These are phyloP conservation scores for Etheostoma spectabile DNA, from an alignment of 2,113 vertebrate genomes.

Conservation along the genomic window DNA sequence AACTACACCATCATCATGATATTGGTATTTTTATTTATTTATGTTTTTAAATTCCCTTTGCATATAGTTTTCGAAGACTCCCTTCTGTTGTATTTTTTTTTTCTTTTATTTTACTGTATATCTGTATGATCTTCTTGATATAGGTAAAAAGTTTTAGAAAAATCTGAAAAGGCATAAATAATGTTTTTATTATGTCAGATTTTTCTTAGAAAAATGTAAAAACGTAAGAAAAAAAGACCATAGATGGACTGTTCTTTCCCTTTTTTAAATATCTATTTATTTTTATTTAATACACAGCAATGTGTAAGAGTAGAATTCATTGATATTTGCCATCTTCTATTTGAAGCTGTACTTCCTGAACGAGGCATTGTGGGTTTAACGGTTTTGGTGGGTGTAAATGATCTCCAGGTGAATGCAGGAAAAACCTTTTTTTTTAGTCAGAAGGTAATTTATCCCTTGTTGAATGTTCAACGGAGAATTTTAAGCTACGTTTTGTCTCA, in stretches of 20 bases:
- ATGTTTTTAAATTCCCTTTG: slow-evolving; percentile 90
- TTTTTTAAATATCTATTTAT: slow-evolving; percentile 83
- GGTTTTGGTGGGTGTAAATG: slow-evolving; percentile 68
- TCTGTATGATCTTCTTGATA: slow-evolving; percentile 82
- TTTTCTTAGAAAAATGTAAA: slow-evolving; percentile 91
- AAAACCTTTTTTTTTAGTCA: slow-evolving; percentile 34
- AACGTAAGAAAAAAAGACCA: slow-evolving; percentile 77
- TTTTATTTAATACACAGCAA: slow-evolving; percentile 83
- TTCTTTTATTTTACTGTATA: slow-evolving; percentile 77
- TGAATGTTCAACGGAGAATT: slow-evolving; percentile 65
- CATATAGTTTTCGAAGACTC: slow-evolving; percentile 91
- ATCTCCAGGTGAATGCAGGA: slow-evolving; percentile 69
- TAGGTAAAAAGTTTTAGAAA: slow-evolving; percentile 86
- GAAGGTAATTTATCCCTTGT: slow-evolving; percentile 59
- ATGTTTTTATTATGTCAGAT: slow-evolving; percentile 91
- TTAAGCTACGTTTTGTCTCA: slow-evolving; percentile 75
- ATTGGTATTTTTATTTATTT: slow-evolving; percentile 86
- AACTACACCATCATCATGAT: slow-evolving; percentile 71
- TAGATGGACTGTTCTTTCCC: slow-evolving; percentile 89
- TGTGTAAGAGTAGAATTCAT: slow-evolving; percentile 74
- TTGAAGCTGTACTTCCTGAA: slow-evolving; percentile 77
- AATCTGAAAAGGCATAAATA: slow-evolving; percentile 90
- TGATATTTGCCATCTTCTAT: slow-evolving; percentile 75
- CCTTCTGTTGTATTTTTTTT: slow-evolving; percentile 69
- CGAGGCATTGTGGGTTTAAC: slow-evolving; percentile 73